phyloP scores from a whole-genome alignment of 2,113 vertebrate species.

The Morphnarchus princeps region DNA sequence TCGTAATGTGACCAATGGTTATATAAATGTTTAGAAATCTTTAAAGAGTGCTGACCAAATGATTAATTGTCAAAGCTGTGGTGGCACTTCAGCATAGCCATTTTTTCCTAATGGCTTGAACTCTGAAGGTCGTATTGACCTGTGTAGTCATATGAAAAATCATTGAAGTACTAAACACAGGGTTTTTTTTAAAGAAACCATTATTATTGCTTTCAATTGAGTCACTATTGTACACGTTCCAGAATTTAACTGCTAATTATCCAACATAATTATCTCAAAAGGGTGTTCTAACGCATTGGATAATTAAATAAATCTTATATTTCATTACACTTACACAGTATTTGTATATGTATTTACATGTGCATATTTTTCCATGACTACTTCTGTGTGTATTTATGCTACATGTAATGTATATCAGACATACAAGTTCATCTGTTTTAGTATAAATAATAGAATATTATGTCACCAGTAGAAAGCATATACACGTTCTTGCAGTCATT shows the following conservation, averaged over 20 bases:
- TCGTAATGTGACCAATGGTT: neutral
- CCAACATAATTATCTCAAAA: constrained; percentile 11
- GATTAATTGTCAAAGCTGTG: constrained; percentile 34
- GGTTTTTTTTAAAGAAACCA: neutral
- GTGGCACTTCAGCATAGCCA: neutral
- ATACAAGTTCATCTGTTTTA: neutral
- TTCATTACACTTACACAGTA: neutral
- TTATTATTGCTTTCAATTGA: constrained; percentile 6
- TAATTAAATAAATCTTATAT: neutral
- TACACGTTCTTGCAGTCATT: neutral
- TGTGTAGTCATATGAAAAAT: constrained; percentile 29
- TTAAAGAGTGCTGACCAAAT: constrained; percentile 3
- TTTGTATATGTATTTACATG: neutral
- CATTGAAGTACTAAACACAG: neutral
- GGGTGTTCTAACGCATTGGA: neutral
- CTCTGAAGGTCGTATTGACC: constrained; percentile 21
- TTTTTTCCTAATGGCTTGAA: constrained; percentile 33
- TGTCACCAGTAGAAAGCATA: neutral
- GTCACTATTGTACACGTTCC: neutral
- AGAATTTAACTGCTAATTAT: constrained; percentile 37
- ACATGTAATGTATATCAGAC: neutral
- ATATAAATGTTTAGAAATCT: constrained; percentile 23
- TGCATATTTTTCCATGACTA: neutral
- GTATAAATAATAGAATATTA: neutral
- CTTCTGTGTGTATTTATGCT: neutral